These are phyloP conservation scores for Caenorhabditis zanzibari DNA, from an alignment of 2,888 invertebrate species.

Conservation along the genomic window DNA sequence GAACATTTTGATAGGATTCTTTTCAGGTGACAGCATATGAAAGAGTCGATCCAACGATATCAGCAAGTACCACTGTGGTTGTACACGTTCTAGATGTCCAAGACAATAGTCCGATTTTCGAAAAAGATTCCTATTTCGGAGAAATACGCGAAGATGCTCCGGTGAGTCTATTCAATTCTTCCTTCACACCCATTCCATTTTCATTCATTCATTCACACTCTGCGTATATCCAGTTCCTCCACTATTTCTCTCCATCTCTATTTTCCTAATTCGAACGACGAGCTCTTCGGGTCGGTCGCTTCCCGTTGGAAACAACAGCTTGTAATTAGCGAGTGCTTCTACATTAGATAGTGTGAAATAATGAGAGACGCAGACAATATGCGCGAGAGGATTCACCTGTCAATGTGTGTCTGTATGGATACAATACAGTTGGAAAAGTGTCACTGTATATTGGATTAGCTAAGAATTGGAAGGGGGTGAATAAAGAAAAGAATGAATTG, in stretches of 20 bases:
- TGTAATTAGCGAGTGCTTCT: slow-evolving; percentile 65
- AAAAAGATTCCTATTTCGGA: slow-evolving; percentile 93
- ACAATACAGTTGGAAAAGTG: slow-evolving; percentile 34
- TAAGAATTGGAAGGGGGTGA: slow-evolving; percentile 1
- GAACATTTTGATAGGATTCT: background rate
- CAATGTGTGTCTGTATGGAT: slow-evolving; percentile 30
- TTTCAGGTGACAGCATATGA: slow-evolving; percentile 80
- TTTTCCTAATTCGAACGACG: slow-evolving; percentile 56
- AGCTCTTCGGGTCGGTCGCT: slow-evolving; percentile 43
- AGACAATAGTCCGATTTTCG: slow-evolving; percentile 95
- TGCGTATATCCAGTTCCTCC: slow-evolving; percentile 33
- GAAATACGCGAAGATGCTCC: slow-evolving; percentile 90
- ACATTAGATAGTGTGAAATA: slow-evolving; percentile 36
- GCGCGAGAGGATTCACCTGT: slow-evolving; percentile 56
- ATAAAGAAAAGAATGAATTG: slow-evolving; percentile 23
- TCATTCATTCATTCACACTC: slow-evolving; percentile 57
- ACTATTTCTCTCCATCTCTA: slow-evolving; percentile 15
- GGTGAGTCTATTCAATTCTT: slow-evolving; percentile 68
- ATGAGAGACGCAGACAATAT: slow-evolving; percentile 34
- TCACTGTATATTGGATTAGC: slow-evolving; percentile 51
- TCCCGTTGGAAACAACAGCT: slow-evolving; percentile 61
- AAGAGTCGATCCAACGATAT: slow-evolving; percentile 78
- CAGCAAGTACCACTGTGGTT: slow-evolving; percentile 78
- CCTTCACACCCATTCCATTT: slow-evolving; percentile 39
- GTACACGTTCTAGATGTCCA: slow-evolving; percentile 96